These are phyloP conservation scores for Artemia franciscana DNA, from an alignment of 1,140 invertebrate genomes.

Conservation along the genomic window DNA sequence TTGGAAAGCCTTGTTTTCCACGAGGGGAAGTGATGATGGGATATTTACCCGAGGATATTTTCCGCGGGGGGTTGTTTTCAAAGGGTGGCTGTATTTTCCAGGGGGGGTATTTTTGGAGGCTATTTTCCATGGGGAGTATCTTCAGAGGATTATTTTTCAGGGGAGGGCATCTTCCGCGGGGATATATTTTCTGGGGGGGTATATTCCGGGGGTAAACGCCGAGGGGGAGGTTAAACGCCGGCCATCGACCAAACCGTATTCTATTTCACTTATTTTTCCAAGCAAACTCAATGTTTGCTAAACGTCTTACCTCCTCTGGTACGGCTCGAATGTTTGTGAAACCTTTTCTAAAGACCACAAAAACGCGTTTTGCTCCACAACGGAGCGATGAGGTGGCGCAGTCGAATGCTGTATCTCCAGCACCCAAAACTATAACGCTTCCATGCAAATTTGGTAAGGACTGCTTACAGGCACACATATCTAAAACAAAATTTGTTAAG, in stretches of 20 bases:
- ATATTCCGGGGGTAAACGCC: background rate
- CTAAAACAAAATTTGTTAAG: conserved; percentile 26
- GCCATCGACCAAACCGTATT: too few relatives aligned
- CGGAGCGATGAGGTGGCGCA: conserved; percentile 89
- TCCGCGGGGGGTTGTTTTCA: too few relatives aligned
- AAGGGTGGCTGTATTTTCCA: too few relatives aligned
- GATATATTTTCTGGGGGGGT: too few relatives aligned
- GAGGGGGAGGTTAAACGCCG: background rate
- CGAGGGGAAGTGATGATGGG: too few relatives aligned
- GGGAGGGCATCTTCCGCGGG: too few relatives aligned
- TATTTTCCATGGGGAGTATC: too few relatives aligned
- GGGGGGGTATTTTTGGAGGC: too few relatives aligned
- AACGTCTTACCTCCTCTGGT: conserved; percentile 60
- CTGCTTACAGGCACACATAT: conserved; percentile 53
- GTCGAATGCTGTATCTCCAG: conserved; percentile 95
- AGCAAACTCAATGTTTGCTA: too few relatives aligned
- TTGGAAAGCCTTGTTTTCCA: too few relatives aligned
- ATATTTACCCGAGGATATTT: too few relatives aligned
- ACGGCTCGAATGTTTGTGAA: conserved; percentile 85
- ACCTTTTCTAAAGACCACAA: conserved; percentile 71
- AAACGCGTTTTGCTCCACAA: conserved; percentile 78
- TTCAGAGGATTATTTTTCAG: too few relatives aligned
- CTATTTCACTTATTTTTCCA: background rate
- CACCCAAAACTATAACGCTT: conserved; percentile 78
- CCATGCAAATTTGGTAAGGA: conserved; percentile 49